A percentile compares a stretch with the other conserved stretches of the same genome.
These are phyloP conservation scores for Datnioides undecimradiatus DNA, from an alignment of 2,113 vertebrate species.

Conservation along the genomic window DNA sequence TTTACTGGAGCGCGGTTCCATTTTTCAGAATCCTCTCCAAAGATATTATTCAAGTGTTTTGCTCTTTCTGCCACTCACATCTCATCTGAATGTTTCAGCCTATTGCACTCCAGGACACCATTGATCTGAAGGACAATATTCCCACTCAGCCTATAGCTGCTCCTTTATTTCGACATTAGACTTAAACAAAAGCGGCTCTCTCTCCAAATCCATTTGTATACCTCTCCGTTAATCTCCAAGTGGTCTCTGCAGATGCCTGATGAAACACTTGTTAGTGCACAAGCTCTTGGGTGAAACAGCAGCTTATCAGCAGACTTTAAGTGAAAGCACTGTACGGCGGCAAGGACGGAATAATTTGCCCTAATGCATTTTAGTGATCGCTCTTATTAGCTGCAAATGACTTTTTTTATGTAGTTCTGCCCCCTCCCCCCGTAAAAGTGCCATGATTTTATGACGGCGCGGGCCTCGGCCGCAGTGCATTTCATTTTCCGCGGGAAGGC, in stretches of 20 bases:
- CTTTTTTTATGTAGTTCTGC: slow-evolving; percentile 70
- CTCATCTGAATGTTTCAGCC: slow-evolving; percentile 70
- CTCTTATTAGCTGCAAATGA: slow-evolving; percentile 72
- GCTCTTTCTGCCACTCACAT: slow-evolving; percentile 68
- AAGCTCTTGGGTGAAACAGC: slow-evolving; percentile 47
- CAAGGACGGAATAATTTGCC: slow-evolving; percentile 70
- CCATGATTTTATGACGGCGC: slow-evolving; percentile 67
- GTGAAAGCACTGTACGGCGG: slow-evolving; percentile 54
- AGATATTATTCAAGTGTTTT: slow-evolving; percentile 68
- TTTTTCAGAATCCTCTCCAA: slow-evolving; percentile 64
- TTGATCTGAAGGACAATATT: slow-evolving; percentile 77
- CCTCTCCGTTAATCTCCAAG: slow-evolving; percentile 68
- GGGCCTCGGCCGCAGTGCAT: slow-evolving; percentile 64
- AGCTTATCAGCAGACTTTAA: slow-evolving; percentile 50
- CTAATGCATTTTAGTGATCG: slow-evolving; percentile 71
- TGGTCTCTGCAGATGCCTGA: slow-evolving; percentile 44
- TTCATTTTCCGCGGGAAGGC: slow-evolving; percentile 72
- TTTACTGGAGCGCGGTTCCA: slow-evolving; percentile 56
- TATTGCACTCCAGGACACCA: slow-evolving; percentile 71
- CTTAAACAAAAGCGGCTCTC: slow-evolving; percentile 53
- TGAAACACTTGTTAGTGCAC: slow-evolving; percentile 48
- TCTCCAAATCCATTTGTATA: slow-evolving; percentile 69
- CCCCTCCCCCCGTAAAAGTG: slow-evolving; percentile 72
- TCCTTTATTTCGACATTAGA: slow-evolving; percentile 64
- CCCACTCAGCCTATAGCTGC: slow-evolving; percentile 51